phyloP scores from a whole-genome alignment of 2,888 invertebrate genomes.

The Pomacea canaliculata region DNA sequence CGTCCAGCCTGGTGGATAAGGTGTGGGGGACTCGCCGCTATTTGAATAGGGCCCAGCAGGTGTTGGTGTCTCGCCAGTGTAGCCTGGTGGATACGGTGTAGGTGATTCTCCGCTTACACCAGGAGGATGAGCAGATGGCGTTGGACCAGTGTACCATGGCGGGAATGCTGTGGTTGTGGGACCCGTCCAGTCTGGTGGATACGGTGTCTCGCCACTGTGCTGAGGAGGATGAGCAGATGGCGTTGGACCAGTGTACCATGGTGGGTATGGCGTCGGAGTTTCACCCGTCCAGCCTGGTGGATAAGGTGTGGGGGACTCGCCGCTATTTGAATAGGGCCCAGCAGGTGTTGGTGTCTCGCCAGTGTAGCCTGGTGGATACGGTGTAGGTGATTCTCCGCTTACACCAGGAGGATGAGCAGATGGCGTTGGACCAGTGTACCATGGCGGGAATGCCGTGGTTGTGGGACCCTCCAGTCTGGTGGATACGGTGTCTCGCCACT shows the following conservation, averaged over 20 bases:
- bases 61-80: neutral
- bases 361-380: conserved; percentile 4
- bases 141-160: conserved; percentile 5
- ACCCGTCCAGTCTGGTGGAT: conserved; percentile 4
- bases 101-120: conserved; percentile 15
- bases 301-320: neutral
- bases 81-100: conserved; percentile 11
- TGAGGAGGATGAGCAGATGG: neutral
- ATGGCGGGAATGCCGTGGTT: neutral
- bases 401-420: neutral
- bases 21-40: neutral
- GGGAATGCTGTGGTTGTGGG: conserved; percentile 4
- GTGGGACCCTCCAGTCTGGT: neutral
- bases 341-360: too few species aligned
- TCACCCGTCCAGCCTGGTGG: neutral
- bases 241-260: neutral
- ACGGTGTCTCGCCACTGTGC: neutral
- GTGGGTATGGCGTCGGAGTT: too few species aligned
- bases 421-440: conserved; percentile 14
- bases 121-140: conserved; percentile 16
- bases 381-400: conserved; percentile 27
- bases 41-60: too few species aligned
- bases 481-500: conserved; percentile 6
- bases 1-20: conserved; percentile 9
- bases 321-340: too few species aligned